Conservation (phyloP, 2,888 invertebrate genomes). For the Petrolisthes cinctipes region DNA sequence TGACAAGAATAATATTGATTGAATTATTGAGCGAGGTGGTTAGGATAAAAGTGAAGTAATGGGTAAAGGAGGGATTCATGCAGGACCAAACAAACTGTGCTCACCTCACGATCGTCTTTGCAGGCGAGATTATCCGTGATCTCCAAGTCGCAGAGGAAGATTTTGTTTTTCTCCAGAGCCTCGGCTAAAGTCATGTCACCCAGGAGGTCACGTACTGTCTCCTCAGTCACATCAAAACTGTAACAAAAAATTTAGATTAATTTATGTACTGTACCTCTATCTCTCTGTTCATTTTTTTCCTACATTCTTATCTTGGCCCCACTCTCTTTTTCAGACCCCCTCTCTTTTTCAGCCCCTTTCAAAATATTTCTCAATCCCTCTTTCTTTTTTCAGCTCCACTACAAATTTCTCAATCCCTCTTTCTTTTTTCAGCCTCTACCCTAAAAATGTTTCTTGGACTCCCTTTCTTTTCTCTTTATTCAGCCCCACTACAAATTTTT, state of each 20-base stretch:
- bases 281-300: not conserved
- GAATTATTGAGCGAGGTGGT: no score
- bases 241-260: not conserved
- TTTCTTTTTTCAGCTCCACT: not conserved
- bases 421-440: no score
- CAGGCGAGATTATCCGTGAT: slow-evolving; percentile 68
- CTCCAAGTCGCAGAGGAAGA: slow-evolving; percentile 70
- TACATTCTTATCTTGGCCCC: not conserved
- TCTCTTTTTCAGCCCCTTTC: no score
- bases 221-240: slow-evolving; percentile 69
- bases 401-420: not conserved
- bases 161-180: slow-evolving; percentile 69
- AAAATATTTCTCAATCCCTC: no score
- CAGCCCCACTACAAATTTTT: no score
- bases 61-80: not conserved
- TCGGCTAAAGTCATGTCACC: slow-evolving; percentile 68
- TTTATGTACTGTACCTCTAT: no score
- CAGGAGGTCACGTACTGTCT: slow-evolving; percentile 68
- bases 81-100: slow-evolving; percentile 12
- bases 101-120: slow-evolving; percentile 68
- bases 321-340: no score
- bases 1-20: no score
- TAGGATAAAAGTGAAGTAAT: no score
- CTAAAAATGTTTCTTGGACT: no score
- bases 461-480: no score